Conservation (phyloP, 2,113 vertebrate genomes). For the Heptranchias perlo region DNA sequence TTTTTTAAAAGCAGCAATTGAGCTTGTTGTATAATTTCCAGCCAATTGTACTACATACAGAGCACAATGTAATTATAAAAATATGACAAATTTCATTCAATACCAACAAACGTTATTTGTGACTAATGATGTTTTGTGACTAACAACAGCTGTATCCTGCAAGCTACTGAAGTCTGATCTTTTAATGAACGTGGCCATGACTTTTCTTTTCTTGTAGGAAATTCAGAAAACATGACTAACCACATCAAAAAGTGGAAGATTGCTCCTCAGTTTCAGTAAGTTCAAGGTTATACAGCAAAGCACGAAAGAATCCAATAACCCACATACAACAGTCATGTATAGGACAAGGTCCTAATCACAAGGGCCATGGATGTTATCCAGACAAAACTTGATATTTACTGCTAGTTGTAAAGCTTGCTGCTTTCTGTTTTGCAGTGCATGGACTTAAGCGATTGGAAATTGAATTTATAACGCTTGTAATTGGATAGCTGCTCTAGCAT, state of each 20-base stretch:
- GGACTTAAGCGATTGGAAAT: background rate
- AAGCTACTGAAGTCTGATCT: background rate
- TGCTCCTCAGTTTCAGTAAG: background rate
- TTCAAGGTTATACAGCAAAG: background rate
- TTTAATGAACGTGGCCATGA: background rate
- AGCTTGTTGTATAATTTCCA: background rate
- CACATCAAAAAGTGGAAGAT: background rate
- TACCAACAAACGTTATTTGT: background rate
- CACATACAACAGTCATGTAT: background rate
- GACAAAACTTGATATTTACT: background rate
- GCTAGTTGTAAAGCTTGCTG: too few relatives aligned
- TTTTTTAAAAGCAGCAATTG: background rate
- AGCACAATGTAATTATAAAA: background rate
- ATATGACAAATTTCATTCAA: conserved; percentile 5
- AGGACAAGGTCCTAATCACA: conserved; percentile 3
- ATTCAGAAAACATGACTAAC: conserved; percentile 34
- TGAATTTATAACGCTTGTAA: background rate
- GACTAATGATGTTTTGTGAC: conserved; percentile 9
- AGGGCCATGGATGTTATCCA: background rate
- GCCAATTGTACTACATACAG: background rate
- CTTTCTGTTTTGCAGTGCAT: background rate
- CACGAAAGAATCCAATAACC: background rate
- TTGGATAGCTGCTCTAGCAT: background rate
- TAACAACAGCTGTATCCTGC: conserved; percentile 1
- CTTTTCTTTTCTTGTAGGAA: background rate